phyloP scores from a whole-genome alignment of 2,797 vertebrate species.

The Momotus momota region DNA sequence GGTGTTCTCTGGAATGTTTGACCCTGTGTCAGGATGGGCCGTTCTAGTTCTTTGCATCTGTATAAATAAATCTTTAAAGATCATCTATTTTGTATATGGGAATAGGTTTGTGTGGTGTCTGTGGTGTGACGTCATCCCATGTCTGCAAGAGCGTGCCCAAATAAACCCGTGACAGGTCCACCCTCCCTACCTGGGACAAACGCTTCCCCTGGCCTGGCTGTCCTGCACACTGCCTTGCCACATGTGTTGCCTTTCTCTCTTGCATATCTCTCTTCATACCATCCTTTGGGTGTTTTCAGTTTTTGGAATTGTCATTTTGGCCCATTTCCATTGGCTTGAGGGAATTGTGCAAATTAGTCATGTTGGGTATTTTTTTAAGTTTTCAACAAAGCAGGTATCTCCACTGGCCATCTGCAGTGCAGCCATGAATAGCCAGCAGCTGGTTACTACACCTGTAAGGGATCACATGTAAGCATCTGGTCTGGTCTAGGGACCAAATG shows the following conservation, averaged over 20 bases:
- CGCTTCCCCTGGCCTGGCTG: not conserved
- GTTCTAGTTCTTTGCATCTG: not conserved
- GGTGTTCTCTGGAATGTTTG: not conserved
- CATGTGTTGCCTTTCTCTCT: not conserved
- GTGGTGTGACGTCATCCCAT: not conserved
- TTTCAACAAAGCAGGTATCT: not conserved
- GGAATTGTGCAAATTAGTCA: not conserved
- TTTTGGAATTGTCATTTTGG: not conserved
- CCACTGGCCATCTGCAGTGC: not conserved
- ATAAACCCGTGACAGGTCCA: not conserved
- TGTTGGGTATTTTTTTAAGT: not conserved
- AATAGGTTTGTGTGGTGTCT: not conserved
- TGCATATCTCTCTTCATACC: not conserved
- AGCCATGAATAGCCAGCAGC: not conserved
- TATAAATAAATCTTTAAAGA: not conserved
- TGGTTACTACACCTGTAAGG: not conserved
- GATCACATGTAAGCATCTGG: not conserved
- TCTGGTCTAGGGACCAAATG: not conserved
- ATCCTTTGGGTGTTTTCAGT: not conserved
- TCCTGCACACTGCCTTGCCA: rapidly evolving
- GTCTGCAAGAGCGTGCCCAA: not conserved
- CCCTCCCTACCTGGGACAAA: not conserved
- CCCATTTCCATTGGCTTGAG: not conserved
- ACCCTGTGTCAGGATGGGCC: not conserved
- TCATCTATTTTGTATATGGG: not conserved